phyloP scores from a whole-genome alignment of 2,113 vertebrate species.

The Nettapus auritus region DNA sequence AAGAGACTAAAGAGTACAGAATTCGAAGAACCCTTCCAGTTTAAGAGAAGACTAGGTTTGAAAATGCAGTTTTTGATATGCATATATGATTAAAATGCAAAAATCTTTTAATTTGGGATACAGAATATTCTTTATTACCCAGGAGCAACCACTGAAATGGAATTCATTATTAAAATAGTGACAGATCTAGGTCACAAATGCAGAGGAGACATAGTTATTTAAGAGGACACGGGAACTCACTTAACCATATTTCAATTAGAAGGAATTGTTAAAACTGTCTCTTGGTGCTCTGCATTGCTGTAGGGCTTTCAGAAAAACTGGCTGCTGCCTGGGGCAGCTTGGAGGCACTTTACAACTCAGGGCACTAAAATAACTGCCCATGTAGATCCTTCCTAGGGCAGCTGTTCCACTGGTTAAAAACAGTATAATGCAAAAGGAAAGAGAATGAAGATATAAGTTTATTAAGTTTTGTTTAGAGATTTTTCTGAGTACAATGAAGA shows the following conservation, averaged over 20 bases:
- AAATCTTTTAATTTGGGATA: background rate
- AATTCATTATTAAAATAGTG: background rate
- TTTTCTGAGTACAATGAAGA: background rate
- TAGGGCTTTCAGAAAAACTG: background rate
- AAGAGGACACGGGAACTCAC: background rate
- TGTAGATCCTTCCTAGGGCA: background rate
- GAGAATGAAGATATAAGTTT: background rate
- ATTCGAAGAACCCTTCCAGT: background rate
- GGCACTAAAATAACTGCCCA: background rate
- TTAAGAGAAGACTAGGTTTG: background rate
- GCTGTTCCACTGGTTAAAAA: background rate
- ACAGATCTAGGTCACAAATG: background rate
- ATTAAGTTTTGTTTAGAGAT: background rate
- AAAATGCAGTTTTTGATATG: background rate
- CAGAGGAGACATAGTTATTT: background rate
- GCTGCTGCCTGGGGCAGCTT: background rate
- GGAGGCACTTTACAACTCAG: background rate
- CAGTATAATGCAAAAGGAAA: background rate
- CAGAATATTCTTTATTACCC: background rate
- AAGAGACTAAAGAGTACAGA: background rate
- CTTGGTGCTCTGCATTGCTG: background rate
- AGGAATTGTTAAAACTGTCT: background rate
- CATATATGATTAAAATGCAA: background rate
- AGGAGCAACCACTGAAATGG: background rate
- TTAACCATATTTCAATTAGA: background rate